Percentiles rank a stretch among this genome's conserved stretches.
phyloP scores from a whole-genome alignment of 1,140 invertebrate species.

The Contarinia nasturtii region DNA sequence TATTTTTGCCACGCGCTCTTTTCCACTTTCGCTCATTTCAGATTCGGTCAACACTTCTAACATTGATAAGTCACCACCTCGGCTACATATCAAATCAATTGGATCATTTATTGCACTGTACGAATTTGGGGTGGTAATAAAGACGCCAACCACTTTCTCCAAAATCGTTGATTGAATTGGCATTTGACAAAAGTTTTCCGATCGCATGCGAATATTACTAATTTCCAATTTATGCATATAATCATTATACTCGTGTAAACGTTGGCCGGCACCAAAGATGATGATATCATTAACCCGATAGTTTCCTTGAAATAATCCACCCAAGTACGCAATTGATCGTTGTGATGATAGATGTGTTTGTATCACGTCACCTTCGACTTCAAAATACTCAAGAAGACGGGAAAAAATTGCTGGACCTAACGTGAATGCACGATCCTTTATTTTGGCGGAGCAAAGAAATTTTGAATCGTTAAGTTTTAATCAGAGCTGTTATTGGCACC shows the following conservation, averaged over 20 bases:
- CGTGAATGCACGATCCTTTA: slow-evolving; percentile 55
- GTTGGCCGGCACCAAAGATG: slow-evolving; percentile 31
- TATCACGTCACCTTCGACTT: slow-evolving; percentile 43
- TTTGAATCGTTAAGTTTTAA: no score
- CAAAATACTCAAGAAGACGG: slow-evolving; percentile 37
- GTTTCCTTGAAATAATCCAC: slow-evolving; percentile 40
- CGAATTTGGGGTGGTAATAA: slow-evolving; percentile 54
- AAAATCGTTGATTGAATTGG: slow-evolving; percentile 31
- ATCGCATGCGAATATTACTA: slow-evolving; percentile 34
- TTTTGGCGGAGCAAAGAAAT: no score
- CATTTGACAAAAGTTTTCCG: slow-evolving; percentile 37
- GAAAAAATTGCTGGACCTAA: slow-evolving; percentile 49
- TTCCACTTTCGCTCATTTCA: slow-evolving; percentile 35
- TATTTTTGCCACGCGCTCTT: slow-evolving; percentile 32
- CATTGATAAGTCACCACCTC: slow-evolving; percentile 45
- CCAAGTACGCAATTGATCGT: slow-evolving; percentile 50
- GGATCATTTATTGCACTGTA: slow-evolving; percentile 53
- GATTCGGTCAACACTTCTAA: slow-evolving; percentile 43
- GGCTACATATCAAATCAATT: slow-evolving; percentile 45
- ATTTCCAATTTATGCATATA: slow-evolving; percentile 31
- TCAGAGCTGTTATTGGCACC: no score
- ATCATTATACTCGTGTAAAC: slow-evolving; percentile 29
- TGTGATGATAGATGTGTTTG: slow-evolving; percentile 56
- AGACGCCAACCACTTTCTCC: slow-evolving; percentile 46
- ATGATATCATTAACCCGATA: slow-evolving; percentile 34